phyloP scores from a whole-genome alignment of 2,113 vertebrate genomes.

The Edolisoma coerulescens region DNA sequence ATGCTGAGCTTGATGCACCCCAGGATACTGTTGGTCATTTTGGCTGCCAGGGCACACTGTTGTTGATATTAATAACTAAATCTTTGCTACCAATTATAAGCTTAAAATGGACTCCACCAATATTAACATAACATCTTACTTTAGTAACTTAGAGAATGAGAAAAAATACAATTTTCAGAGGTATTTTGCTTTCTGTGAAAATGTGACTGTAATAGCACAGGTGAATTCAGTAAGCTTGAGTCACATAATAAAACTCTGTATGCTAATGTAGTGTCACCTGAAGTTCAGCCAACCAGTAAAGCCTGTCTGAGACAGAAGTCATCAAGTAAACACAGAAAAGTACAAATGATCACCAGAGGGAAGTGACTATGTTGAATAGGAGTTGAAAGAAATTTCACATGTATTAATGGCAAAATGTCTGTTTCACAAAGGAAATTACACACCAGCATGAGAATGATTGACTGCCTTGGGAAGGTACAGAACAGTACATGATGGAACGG shows the following conservation, averaged over 20 bases:
- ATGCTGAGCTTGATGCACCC: not conserved
- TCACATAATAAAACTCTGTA: not conserved
- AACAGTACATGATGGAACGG: not conserved
- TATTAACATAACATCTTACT: not conserved
- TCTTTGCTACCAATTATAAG: not conserved
- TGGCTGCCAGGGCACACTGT: not conserved
- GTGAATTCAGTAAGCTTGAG: not conserved
- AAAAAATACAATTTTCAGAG: not conserved
- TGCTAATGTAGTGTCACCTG: not conserved
- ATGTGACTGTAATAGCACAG: not conserved
- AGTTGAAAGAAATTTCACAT: conserved; percentile 15
- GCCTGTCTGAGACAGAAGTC: not conserved
- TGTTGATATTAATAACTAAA: not conserved
- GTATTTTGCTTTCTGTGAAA: not conserved
- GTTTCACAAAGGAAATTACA: conserved; percentile 43
- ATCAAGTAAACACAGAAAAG: not conserved
- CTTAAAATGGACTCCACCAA: not conserved
- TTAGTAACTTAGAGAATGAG: not conserved
- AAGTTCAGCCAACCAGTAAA: not conserved
- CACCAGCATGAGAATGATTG: not conserved
- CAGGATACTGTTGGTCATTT: not conserved
- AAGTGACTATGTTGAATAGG: not conserved
- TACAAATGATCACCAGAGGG: not conserved
- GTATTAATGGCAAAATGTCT: not conserved
- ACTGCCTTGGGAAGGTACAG: conserved; percentile 45